Conservation (phyloP, 35 echinoderm and acorn worm genomes). For the Acanthaster planci region DNA sequence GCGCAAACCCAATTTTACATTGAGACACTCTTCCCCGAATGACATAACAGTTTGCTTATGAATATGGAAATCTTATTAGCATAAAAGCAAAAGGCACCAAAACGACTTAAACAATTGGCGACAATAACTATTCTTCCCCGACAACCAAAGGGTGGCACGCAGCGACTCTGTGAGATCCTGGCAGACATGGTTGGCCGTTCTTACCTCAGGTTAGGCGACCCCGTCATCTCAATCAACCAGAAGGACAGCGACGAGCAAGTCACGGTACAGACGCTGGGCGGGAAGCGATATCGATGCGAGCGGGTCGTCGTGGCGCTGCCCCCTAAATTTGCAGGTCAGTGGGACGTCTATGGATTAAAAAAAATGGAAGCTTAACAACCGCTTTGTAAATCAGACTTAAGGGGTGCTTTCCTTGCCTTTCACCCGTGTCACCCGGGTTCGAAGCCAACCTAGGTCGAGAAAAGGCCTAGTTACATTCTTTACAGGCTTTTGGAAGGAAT, state of each 20-base stretch:
- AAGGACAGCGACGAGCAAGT: background rate
- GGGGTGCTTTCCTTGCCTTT: no score
- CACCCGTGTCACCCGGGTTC: no score
- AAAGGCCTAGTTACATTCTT: no score
- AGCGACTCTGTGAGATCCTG: conserved; percentile 34
- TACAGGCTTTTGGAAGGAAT: no score
- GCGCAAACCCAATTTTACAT: no score
- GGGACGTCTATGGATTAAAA: background rate
- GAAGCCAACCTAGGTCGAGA: no score
- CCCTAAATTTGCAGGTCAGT: conserved; percentile 32
- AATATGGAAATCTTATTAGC: no score
- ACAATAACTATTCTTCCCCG: no score
- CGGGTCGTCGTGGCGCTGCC: conserved; percentile 30
- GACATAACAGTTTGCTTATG: no score
- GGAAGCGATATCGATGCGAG: background rate
- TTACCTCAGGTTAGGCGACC: background rate
- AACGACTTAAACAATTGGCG: no score
- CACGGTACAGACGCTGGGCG: conserved; percentile 1
- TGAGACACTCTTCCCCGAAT: no score
- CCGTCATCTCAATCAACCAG: conserved; percentile 22
- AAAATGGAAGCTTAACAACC: background rate
- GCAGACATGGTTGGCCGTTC: conserved; percentile 16
- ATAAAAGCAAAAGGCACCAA: no score
- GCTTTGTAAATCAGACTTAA: background rate
- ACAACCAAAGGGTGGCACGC: conserved; percentile 8